phyloP scores from a whole-genome alignment of 1,140 invertebrate species.

The Druon quercuslanigerum region DNA sequence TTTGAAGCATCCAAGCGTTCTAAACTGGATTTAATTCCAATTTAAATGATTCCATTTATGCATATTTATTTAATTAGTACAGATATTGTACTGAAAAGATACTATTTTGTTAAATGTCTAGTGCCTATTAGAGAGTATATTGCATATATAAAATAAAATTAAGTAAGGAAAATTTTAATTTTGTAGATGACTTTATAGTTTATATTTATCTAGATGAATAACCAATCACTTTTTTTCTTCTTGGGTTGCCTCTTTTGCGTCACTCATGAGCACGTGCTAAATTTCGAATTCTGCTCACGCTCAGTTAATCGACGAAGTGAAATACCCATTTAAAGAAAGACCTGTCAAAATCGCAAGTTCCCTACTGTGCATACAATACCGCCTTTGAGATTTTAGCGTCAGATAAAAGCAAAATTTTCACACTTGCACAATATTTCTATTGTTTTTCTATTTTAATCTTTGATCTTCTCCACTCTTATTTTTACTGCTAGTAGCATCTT shows the following conservation, averaged over 20 bases:
- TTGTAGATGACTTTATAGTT: no score
- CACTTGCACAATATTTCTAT: constrained; percentile 9
- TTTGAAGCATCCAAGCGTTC: no score
- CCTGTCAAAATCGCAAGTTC: constrained; percentile 3
- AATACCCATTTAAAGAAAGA: background rate
- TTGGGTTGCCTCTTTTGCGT: constrained; percentile 2
- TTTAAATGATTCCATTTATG: no score
- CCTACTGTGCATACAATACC: constrained; percentile 18
- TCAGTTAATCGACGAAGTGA: constrained; percentile 9
- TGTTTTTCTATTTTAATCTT: background rate
- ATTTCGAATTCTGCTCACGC: constrained; percentile 1
- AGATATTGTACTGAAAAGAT: no score
- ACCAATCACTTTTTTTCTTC: background rate
- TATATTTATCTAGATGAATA: no score
- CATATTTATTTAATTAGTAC: no score
- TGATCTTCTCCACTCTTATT: background rate
- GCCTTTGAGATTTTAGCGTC: background rate
- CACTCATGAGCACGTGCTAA: background rate
- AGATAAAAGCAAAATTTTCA: constrained; percentile 24
- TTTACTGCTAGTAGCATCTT: no score
- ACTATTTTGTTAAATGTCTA: no score
- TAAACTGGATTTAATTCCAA: no score
- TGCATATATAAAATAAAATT: no score
- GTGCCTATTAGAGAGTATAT: no score
- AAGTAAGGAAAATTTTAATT: no score